A percentile compares a stretch with the other conserved stretches of the same genome.
Evolutionary conservation across 2,797 vertebrate genomes (phyloP).

Genomic region (Craterocephalus amniculus): DNA sequence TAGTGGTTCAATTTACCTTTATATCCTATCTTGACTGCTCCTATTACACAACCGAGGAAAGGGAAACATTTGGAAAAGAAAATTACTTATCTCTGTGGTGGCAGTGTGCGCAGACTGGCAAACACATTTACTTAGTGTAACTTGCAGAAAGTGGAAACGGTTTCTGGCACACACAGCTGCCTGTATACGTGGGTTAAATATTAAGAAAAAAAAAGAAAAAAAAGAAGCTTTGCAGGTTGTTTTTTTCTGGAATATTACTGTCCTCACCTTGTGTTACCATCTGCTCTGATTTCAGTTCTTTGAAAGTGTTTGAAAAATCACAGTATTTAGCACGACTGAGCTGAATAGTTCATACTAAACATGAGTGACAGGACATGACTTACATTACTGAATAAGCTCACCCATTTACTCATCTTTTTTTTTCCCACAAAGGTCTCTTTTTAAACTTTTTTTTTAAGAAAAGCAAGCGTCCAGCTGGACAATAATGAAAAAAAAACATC

Average conservation of each 20-base stretch:
- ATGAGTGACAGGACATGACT: conserved; percentile 56
- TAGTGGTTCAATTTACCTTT: conserved; percentile 99
- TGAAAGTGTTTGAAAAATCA: conserved; percentile 37
- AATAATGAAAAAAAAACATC: conserved; percentile 29
- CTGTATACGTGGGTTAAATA: conserved; percentile 58
- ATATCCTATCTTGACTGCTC: conserved; percentile 99
- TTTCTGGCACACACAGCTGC: conserved; percentile 59
- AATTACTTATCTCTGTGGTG: conserved; percentile 86
- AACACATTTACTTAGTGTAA: conserved; percentile 76
- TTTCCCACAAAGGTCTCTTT: conserved; percentile 24
- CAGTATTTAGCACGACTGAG: conserved; percentile 48
- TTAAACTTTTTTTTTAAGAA: conserved; percentile 1
- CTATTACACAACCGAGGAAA: conserved; percentile 96
- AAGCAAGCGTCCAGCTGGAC: conserved; percentile 48
- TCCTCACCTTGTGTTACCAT: conserved; percentile 47
- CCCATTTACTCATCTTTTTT: background rate
- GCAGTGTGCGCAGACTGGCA: conserved; percentile 79
- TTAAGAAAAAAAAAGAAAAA: conserved; percentile 36
- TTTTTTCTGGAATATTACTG: conserved; percentile 33
- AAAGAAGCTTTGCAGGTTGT: conserved; percentile 46
- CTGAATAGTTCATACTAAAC: conserved; percentile 48
- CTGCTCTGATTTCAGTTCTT: conserved; percentile 57
- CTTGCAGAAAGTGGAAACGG: conserved; percentile 62
- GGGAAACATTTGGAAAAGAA: conserved; percentile 98
- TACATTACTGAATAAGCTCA: conserved; percentile 42